Evolutionary conservation across 1,140 invertebrate species (phyloP).

Genomic region (Drosophila pectinifera): DNA sequence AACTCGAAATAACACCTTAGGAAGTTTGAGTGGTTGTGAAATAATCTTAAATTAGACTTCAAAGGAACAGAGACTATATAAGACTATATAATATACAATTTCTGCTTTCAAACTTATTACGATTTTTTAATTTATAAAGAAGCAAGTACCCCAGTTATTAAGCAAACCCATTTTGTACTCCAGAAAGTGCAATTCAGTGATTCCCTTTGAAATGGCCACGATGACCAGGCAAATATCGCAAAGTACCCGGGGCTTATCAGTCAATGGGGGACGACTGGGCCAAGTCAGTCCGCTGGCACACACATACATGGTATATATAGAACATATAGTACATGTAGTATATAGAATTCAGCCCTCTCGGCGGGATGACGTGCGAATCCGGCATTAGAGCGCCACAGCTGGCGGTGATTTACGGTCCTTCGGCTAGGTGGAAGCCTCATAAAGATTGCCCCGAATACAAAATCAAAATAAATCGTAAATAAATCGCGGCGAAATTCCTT

Average conservation of each 20-base stretch:
- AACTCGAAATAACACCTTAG: neutral
- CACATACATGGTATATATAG: no score
- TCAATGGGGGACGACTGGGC: conserved; percentile 23
- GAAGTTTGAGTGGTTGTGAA: no score
- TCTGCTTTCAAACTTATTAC: no score
- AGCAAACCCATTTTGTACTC: neutral
- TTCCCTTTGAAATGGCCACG: neutral
- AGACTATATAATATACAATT: no score
- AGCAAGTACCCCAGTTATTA: no score
- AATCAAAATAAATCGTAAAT: conserved; percentile 83
- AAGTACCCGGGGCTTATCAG: conserved; percentile 28
- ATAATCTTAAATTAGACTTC: neutral
- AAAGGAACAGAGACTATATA: no score
- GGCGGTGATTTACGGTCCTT: conserved; percentile 53
- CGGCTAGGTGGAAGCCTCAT: conserved; percentile 43
- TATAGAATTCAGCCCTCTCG: no score
- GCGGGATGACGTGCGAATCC: conserved; percentile 31
- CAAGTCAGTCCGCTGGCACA: conserved; percentile 3
- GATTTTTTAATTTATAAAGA: no score
- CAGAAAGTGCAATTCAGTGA: neutral
- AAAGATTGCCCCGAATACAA: conserved; percentile 62
- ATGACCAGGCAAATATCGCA: conserved; percentile 17
- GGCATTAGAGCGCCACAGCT: conserved; percentile 27
- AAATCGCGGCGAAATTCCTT: conserved; percentile 55
- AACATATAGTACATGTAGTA: no score